Conservation (phyloP, 2,113 vertebrate genomes). For the Lophura nycthemera region DNA sequence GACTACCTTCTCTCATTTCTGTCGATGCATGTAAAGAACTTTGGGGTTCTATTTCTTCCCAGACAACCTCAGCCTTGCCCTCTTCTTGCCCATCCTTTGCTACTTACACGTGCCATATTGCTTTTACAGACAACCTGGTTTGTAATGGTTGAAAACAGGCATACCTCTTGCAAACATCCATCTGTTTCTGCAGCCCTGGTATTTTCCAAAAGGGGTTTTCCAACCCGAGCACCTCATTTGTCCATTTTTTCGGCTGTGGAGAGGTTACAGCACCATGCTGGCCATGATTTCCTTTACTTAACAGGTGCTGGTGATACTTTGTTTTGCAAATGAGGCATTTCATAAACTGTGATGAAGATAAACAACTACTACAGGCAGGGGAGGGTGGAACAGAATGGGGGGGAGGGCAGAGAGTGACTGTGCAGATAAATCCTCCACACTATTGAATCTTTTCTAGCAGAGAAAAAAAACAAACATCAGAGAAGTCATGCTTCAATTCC, state of each 20-base stretch:
- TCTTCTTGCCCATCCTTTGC: background rate
- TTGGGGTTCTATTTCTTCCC: background rate
- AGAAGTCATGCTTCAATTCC: slow-evolving; percentile 59
- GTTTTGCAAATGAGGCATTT: slow-evolving; percentile 44
- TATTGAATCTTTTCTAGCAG: slow-evolving; percentile 35
- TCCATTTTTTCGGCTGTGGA: background rate
- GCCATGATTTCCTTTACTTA: background rate
- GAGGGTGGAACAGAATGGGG: background rate
- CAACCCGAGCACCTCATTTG: background rate
- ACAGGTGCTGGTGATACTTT: background rate
- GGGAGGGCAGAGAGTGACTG: slow-evolving; percentile 14
- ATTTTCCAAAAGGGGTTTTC: background rate
- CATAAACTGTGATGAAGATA: background rate
- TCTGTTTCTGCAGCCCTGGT: background rate
- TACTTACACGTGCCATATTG: background rate
- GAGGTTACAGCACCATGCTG: background rate
- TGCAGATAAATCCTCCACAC: slow-evolving; percentile 19
- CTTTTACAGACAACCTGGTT: slow-evolving; percentile 35
- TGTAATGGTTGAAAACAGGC: slow-evolving; percentile 33
- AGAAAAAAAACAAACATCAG: slow-evolving; percentile 33
- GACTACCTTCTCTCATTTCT: background rate
- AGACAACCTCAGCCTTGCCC: accelerated
- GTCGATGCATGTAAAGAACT: background rate
- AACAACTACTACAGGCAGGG: background rate
- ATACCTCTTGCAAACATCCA: slow-evolving; percentile 26